Evolutionary conservation across 1,140 invertebrate genomes (phyloP).

Genomic region (Brachionus sp.): DNA sequence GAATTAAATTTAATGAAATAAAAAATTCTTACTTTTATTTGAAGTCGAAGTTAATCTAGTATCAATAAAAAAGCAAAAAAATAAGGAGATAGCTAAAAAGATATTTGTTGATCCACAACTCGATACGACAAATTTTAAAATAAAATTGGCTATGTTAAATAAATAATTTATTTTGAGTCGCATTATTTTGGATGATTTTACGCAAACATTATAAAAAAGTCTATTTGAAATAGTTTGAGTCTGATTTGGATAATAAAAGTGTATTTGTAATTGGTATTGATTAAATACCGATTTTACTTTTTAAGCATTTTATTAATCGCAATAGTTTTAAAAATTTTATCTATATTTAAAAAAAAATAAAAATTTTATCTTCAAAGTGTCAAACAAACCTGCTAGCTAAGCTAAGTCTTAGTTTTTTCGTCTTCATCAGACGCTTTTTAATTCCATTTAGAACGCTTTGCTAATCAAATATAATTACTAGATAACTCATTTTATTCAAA

Average conservation of each 20-base stretch:
- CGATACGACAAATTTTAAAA: not conserved
- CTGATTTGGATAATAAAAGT: not conserved
- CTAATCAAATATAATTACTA: not conserved
- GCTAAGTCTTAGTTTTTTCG: not conserved
- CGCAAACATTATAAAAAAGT: not conserved
- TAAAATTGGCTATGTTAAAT: not conserved
- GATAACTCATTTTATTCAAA: not conserved
- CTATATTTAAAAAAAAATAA: not conserved
- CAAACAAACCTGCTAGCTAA: not conserved
- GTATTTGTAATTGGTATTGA: not conserved
- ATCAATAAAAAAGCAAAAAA: not conserved
- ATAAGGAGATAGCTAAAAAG: not conserved
- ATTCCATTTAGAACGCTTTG: not conserved
- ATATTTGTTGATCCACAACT: not conserved
- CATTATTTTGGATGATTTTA: not conserved
- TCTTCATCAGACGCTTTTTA: not conserved
- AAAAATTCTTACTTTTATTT: not conserved
- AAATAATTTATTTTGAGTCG: not conserved
- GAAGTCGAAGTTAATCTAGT: not conserved
- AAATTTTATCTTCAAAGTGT: not conserved
- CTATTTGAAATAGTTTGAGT: not conserved
- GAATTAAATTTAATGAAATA: not conserved
- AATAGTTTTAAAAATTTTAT: not conserved
- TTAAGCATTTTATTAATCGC: not conserved
- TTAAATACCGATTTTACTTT: constrained; percentile 1